phyloP scores from a whole-genome alignment of 2,888 invertebrate species.

The Idaea aversata region DNA sequence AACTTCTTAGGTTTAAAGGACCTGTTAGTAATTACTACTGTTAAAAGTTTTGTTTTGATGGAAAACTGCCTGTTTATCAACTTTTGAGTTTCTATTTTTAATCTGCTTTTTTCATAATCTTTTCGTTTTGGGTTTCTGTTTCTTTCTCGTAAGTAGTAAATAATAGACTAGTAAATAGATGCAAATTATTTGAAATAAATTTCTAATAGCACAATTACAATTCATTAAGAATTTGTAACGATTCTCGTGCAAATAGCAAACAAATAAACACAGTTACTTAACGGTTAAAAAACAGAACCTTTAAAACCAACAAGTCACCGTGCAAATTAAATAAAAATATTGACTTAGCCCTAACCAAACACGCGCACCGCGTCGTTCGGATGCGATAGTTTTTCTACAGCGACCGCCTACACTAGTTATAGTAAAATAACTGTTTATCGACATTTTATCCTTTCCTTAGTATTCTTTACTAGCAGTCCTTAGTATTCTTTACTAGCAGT shows the following conservation, averaged over 20 bases:
- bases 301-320: background rate
- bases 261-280: background rate
- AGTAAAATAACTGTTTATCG: background rate
- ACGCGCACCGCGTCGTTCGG: background rate
- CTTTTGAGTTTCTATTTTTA: no score
- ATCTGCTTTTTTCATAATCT: no score
- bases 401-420: background rate
- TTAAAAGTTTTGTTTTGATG: no score
- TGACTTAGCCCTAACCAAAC: slow-evolving; percentile 6
- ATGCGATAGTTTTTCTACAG: background rate
- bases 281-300: background rate
- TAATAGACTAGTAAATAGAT: no score
- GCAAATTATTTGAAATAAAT: no score
- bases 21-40: no score
- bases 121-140: no score
- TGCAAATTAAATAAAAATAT: slow-evolving; percentile 6
- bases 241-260: background rate
- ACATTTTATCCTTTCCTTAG: background rate
- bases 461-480: background rate
- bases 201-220: no score
- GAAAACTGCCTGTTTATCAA: no score
- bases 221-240: background rate
- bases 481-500: background rate
- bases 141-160: no score
- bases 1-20: no score